phyloP scores from a whole-genome alignment of 2,888 invertebrate species.

The Eilema depressum region DNA sequence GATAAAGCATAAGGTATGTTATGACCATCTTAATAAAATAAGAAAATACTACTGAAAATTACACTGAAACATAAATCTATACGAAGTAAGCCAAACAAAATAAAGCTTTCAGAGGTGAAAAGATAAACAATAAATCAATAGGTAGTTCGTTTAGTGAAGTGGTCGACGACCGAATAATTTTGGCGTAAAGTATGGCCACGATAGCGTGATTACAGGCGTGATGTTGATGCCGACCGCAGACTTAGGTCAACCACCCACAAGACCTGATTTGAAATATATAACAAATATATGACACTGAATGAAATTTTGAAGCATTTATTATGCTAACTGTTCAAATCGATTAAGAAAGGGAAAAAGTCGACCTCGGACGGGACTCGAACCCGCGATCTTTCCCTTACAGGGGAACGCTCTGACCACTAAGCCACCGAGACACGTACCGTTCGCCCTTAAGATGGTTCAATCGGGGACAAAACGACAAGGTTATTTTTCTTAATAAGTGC shows the following conservation, averaged over 20 bases:
- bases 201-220: slow-evolving; percentile 65
- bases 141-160: slow-evolving; percentile 40
- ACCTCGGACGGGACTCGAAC: too few relatives aligned
- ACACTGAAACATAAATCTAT: not conserved
- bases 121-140: slow-evolving; percentile 47
- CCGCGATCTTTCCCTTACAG: too few relatives aligned
- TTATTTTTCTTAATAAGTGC: too few relatives aligned
- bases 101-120: slow-evolving; percentile 32
- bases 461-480: too few relatives aligned
- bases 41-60: not conserved
- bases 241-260: slow-evolving; percentile 60
- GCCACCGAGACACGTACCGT: too few relatives aligned
- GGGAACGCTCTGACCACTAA: too few relatives aligned
- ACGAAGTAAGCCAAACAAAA: not conserved
- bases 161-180: slow-evolving; percentile 71
- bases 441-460: too few relatives aligned
- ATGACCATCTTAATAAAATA: not conserved
- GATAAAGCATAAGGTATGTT: not conserved
- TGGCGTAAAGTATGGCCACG: slow-evolving; percentile 75
- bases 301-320: too few relatives aligned
- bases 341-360: too few relatives aligned
- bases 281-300: slow-evolving; percentile 11
- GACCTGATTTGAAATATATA: slow-evolving; percentile 36
- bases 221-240: slow-evolving; percentile 61
- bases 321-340: too few relatives aligned